phyloP scores from a whole-genome alignment of 2,797 vertebrate species.

The Manis crassicaudata region DNA sequence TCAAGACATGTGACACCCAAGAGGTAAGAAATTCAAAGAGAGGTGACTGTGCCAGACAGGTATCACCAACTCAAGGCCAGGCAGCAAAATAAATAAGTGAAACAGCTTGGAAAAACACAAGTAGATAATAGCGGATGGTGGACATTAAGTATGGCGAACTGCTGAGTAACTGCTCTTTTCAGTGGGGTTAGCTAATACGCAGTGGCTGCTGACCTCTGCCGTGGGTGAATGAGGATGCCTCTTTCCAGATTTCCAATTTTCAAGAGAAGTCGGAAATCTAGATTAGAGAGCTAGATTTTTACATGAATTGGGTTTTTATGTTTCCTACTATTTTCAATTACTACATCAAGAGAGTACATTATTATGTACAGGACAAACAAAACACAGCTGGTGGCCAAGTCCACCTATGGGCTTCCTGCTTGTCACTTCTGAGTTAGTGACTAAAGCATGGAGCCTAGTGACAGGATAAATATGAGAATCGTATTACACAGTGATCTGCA shows the following conservation, averaged over 20 bases:
- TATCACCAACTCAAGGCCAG: background rate
- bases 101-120: background rate
- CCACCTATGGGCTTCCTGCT: background rate
- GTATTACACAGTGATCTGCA: too few relatives aligned
- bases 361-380: background rate
- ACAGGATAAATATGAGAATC: background rate
- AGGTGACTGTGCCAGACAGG: background rate
- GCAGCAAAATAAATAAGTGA: background rate
- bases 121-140: background rate
- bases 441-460: background rate
- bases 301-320: background rate
- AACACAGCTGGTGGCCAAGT: background rate
- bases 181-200: background rate
- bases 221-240: background rate
- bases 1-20: background rate
- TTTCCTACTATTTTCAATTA: background rate
- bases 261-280: background rate
- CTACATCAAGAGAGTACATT: background rate
- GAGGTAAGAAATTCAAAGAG: background rate
- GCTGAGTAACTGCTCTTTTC: background rate
- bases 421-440: background rate
- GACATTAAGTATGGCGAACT: background rate
- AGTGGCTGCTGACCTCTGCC: background rate
- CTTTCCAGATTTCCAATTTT: background rate
- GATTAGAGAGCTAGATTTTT: background rate